phyloP scores from a whole-genome alignment of 2,888 invertebrate species.

The Meiosimyza platycephala region DNA sequence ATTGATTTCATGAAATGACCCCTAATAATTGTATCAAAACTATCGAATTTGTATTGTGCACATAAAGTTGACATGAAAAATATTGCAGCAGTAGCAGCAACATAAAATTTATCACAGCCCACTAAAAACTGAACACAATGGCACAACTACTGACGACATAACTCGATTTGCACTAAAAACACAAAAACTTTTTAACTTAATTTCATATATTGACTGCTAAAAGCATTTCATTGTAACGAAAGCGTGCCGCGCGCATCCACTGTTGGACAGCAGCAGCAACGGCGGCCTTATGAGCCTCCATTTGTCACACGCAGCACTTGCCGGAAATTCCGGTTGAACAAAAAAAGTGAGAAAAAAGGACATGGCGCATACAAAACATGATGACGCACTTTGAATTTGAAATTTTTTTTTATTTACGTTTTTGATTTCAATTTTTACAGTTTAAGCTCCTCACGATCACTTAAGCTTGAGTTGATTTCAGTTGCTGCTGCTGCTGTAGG shows the following conservation, averaged over 20 bases:
- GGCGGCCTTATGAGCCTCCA: constrained; percentile 9
- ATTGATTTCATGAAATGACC: no score
- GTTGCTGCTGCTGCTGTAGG: constrained; percentile 44
- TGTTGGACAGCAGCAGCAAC: background rate
- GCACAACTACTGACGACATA: background rate
- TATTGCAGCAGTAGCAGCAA: no score
- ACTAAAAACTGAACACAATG: constrained; percentile 4
- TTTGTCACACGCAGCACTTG: constrained; percentile 32
- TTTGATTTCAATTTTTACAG: background rate
- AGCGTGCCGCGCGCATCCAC: background rate
- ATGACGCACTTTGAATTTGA: constrained; percentile 38
- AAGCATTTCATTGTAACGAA: constrained; percentile 41
- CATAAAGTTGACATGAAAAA: no score
- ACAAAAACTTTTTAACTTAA: constrained; percentile 40
- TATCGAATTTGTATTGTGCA: no score
- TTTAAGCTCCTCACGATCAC: constrained; percentile 36
- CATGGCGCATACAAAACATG: background rate
- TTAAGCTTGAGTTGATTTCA: constrained; percentile 53
- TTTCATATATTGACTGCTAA: constrained; percentile 42
- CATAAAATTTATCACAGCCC: background rate
- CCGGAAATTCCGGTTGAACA: constrained; percentile 13
- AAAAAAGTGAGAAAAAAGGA: background rate
- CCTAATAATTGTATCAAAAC: no score
- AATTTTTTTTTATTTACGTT: constrained; percentile 28
- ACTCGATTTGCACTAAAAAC: constrained; percentile 38